Evolutionary conservation across 1,140 invertebrate species (phyloP).

Genomic region (Mya arenaria): DNA sequence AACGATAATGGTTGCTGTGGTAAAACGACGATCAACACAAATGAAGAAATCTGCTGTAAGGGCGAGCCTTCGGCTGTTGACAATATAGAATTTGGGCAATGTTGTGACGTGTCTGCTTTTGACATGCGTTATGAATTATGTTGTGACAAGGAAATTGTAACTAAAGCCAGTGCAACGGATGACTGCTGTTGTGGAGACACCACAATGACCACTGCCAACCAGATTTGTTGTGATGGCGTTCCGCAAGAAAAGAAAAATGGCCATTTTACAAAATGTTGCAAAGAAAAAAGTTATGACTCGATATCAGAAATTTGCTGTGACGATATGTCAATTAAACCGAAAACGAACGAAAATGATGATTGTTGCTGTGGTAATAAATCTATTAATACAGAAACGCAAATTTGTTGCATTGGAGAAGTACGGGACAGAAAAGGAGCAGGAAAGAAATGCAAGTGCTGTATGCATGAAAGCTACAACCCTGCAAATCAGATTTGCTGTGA

Average conservation of each 20-base stretch:
- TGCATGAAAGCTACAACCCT: constrained; percentile 24
- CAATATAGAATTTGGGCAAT: not conserved
- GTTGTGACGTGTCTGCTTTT: constrained; percentile 14
- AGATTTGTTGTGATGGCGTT: constrained; percentile 39
- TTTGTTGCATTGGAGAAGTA: constrained; percentile 30
- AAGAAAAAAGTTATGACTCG: constrained; percentile 20
- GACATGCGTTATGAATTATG: constrained; percentile 18
- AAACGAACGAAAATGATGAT: constrained; percentile 11
- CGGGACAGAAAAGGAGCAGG: constrained; percentile 31
- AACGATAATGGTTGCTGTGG: constrained; percentile 38
- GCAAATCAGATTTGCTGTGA: constrained; percentile 23
- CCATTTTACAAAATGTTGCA: constrained; percentile 22
- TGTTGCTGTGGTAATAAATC: constrained; percentile 34
- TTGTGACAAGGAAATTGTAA: constrained; percentile 24
- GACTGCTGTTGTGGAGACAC: constrained; percentile 39
- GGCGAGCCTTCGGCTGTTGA: not conserved
- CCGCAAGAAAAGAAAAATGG: constrained; percentile 18
- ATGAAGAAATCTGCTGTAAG: constrained; percentile 23
- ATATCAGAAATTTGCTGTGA: constrained; percentile 27
- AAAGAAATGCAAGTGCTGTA: constrained; percentile 19
- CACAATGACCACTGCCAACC: constrained; percentile 7
- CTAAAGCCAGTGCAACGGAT: not conserved
- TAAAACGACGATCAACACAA: constrained; percentile 21
- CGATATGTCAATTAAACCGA: not conserved
- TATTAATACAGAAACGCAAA: constrained; percentile 32